A percentile compares a stretch with the other conserved stretches of the same genome.
phyloP scores from a whole-genome alignment of 2,797 vertebrate species.

The Sternotherus odoratus region DNA sequence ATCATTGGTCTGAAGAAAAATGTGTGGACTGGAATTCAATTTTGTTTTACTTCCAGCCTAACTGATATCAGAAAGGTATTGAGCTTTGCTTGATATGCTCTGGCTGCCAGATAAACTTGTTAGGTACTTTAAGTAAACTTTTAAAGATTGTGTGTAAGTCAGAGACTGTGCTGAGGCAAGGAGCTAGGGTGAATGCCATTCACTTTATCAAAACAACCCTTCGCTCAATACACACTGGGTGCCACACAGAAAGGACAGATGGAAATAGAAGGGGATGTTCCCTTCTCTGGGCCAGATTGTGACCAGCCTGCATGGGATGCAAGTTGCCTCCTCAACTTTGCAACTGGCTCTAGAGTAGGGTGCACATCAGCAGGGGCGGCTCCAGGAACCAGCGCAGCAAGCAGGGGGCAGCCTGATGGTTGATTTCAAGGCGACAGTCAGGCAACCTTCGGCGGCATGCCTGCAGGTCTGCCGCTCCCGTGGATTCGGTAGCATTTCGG shows the following conservation, averaged over 20 bases:
- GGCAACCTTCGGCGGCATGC: no score
- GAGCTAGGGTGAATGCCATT: background rate
- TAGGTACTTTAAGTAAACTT: background rate
- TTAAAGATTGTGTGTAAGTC: background rate
- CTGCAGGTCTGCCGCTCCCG: no score
- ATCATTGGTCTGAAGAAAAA: conserved; percentile 45
- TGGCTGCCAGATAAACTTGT: background rate
- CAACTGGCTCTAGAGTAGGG: background rate
- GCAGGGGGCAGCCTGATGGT: no score
- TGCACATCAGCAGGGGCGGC: no score
- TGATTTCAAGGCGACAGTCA: no score
- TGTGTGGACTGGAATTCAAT: background rate
- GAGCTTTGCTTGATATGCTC: background rate
- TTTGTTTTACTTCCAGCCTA: conserved; percentile 16
- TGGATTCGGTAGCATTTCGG: no score
- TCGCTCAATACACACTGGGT: background rate
- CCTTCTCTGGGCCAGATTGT: background rate
- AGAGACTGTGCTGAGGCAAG: rapidly evolving
- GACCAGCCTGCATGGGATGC: background rate
- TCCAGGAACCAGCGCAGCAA: no score
- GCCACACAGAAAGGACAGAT: background rate
- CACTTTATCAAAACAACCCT: background rate
- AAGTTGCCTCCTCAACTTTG: no score
- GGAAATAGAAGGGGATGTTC: background rate
- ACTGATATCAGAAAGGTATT: conserved; percentile 29